Base-by-base conservation (phyloP, 2,113 vertebrate genomes). In the Chiloscyllium plagiosum region DNA sequence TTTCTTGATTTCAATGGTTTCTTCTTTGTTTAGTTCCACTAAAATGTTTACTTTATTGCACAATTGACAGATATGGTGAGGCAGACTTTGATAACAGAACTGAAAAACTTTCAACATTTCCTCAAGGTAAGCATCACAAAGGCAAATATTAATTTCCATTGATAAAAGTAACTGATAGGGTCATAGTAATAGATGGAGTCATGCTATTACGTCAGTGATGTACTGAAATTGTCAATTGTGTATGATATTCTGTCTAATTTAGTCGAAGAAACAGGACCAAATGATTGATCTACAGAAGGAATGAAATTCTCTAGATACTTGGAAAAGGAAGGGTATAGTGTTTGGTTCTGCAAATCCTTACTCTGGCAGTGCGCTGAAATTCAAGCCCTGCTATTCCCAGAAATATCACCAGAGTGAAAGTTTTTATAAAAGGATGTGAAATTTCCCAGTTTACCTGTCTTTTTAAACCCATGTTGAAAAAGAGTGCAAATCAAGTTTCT, bases 41-140 rank as follows among this genome's bases (percentile, higher is more conserved):
- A 42, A 52, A 47, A 68, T 78, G n/a, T 83, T n/a, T 12, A 96
- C 83, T 96, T 96, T n/a, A 0, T 96, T 52, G 80, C 42, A 96
- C 96, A 97, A 96, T 93, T 97, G 96, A 97, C 97, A 97, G 97
- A 96, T 95, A 97, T 97, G 97, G 97, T 97, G 96, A 97, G 97
- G 87, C 96, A 97, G 96, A 96, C 90, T 47, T 61, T 95, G 76
- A 96, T 97, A 96, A 96, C 78, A 0, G 97, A 97, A 96, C 76
- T 98, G 96, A 97, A 97, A 95, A 96, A 96, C 90, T 96, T 97
- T 96, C 97, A 96, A 96, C 96, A 96, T 61, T 95, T 96, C 96
- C 96, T 96, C 96, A 96, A 98, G 97, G 98, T 98, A 97, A 95
- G 96, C 52, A 37, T 83, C 20, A 83, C 17, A 83, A 20, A 83